Percentiles rank a stretch among this genome's conserved stretches.
phyloP scores from a whole-genome alignment of 2,113 vertebrate species.

The Vicugna pacos region DNA sequence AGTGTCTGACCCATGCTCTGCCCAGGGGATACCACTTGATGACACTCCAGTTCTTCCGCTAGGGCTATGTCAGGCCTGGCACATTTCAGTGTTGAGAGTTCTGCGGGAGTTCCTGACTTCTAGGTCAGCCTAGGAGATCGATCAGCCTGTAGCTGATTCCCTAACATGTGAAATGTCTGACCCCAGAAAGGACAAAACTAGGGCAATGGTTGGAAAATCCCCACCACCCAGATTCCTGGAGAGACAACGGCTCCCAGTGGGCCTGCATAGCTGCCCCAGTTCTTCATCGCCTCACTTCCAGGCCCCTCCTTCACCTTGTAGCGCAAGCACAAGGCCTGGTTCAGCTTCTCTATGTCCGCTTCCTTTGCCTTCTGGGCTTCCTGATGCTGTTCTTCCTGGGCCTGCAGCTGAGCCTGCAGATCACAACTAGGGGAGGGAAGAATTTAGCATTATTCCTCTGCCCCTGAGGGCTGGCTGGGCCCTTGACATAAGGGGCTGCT shows the following conservation, averaged over 20 bases:
- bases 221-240: conserved; percentile 72
- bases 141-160: conserved; percentile 58
- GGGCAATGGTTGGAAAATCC: conserved; percentile 74
- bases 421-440: conserved; percentile 75
- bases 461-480: background rate
- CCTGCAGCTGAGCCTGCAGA: conserved; percentile 77
- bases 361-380: conserved; percentile 78
- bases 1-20: background rate
- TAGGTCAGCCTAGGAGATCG: conserved; percentile 60
- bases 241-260: conserved; percentile 69
- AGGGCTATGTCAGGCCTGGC: background rate
- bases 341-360: conserved; percentile 81
- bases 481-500: background rate
- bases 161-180: conserved; percentile 68
- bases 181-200: conserved; percentile 70
- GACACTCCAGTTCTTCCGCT: conserved; percentile 12
- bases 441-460: conserved; percentile 26
- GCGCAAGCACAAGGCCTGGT: conserved; percentile 82
- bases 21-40: background rate
- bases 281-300: conserved; percentile 81
- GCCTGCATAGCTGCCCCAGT: conserved; percentile 71
- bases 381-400: conserved; percentile 77
- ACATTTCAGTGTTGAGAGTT: conserved; percentile 12
- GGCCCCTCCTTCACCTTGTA: conserved; percentile 82
- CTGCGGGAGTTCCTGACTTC: conserved; percentile 58